Evolutionary conservation across 2,888 invertebrate genomes (phyloP), one percentile per base, ranked within the genome.

Genomic region (Cotesia congregata): DNA sequence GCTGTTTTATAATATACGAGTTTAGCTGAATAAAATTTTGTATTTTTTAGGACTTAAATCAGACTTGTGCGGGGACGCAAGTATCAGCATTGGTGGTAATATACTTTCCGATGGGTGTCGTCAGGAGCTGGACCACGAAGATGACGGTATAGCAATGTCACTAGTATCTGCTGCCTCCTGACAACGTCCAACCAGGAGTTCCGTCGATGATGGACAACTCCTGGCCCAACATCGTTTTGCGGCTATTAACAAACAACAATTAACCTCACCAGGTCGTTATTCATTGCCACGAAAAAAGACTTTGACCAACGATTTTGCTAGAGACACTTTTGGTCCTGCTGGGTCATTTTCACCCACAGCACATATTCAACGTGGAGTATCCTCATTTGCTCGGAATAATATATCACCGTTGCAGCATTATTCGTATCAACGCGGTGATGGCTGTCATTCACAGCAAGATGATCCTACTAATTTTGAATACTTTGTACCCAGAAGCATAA

Each of bases 401-500:
- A 40, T 77, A 50, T 74, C 77, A 67, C 70, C 70, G 67, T 40
- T 77, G 12, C 92, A 93, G 6, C 83, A 86, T 59, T 81, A 82
- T 68, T 83, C 83, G 65, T 83, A 84, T 9, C 86, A 85, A 30
- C 83, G 83, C 5, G 76, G 73, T 12, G 78, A 83, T 2, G 74
- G 61, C 12, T 74, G 60, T 71, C 74, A 77, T n/a, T 73, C 73
- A 3, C 86, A 84, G 87, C 90, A 83, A 91, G 94, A 93, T 83
- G 92, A 93, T 68, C 92, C 94, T 80, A 91, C 73, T 6, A 86
- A 86, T 74, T 88, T 95, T 77, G 96, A 96, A 87, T 96, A 96
- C 88, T 96, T 95, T 88, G 95, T 96, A 79, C 96, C 96, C 79
- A 91, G 96, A 77, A 95, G 95, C 89, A 92, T 95, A 77, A 95